Evolutionary conservation across 2,797 vertebrate genomes (phyloP).

Genomic region (Sebastes dallii): DNA sequence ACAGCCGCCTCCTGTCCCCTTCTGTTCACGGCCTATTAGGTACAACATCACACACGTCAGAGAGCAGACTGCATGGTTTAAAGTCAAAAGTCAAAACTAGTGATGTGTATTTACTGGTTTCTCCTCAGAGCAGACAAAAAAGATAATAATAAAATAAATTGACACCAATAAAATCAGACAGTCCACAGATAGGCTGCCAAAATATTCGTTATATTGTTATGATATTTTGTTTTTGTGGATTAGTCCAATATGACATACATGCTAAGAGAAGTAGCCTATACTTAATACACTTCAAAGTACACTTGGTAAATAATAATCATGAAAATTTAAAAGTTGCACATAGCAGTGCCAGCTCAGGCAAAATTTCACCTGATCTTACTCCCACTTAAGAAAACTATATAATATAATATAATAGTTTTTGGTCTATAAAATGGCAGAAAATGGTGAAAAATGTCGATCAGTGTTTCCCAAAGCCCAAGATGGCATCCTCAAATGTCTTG

Average conservation of each 20-base stretch:
- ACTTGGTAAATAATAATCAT: neutral
- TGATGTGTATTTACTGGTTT: neutral
- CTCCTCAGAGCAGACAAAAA: neutral
- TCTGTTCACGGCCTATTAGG: conserved; percentile 91
- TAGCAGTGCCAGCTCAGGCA: neutral
- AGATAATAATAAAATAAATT: neutral
- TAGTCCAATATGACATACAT: neutral
- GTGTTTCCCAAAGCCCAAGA: no score
- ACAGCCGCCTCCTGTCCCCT: conserved; percentile 86
- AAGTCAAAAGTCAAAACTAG: no score
- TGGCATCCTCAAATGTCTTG: no score
- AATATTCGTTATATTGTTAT: neutral
- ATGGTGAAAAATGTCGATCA: no score
- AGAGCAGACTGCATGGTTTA: neutral
- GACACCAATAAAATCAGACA: neutral
- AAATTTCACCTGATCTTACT: neutral
- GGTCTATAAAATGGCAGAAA: no score
- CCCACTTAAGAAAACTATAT: neutral
- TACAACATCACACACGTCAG: conserved; percentile 67
- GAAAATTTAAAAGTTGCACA: neutral
- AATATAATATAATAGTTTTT: no score
- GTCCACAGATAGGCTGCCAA: neutral
- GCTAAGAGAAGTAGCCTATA: neutral
- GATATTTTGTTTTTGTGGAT: neutral
- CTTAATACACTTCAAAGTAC: neutral